Evolutionary conservation across 2,888 invertebrate genomes (phyloP).

Genomic region (Scotopteryx bipunctaria): DNA sequence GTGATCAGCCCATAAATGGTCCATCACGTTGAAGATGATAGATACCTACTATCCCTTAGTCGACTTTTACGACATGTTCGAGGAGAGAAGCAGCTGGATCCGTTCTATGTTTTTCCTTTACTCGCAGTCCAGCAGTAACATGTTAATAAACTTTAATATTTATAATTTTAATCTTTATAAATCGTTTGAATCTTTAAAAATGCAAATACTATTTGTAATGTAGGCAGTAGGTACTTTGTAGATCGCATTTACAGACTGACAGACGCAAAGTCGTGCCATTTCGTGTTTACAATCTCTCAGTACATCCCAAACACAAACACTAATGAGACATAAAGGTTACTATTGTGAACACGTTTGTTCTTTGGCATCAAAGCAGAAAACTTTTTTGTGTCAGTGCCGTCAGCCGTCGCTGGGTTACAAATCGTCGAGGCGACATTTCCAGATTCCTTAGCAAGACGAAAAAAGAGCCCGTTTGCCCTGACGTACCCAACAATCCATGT

Average conservation of each 20-base stretch:
- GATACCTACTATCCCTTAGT: too few relatives aligned
- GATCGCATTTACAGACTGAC: not conserved
- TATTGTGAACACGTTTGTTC: slow-evolving; percentile 21
- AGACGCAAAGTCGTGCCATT: not conserved
- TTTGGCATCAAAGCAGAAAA: slow-evolving; percentile 25
- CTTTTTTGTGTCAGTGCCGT: slow-evolving; percentile 27
- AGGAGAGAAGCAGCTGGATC: too few relatives aligned
- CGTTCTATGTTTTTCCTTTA: too few relatives aligned
- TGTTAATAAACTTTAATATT: too few relatives aligned
- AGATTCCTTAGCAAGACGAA: slow-evolving; percentile 30
- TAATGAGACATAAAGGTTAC: slow-evolving; percentile 9
- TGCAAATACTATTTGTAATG: too few relatives aligned
- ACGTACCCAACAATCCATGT: slow-evolving; percentile 31
- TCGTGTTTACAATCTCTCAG: not conserved
- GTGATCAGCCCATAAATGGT: too few relatives aligned
- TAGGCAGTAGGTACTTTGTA: not conserved
- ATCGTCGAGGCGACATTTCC: slow-evolving; percentile 34
- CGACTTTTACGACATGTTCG: too few relatives aligned
- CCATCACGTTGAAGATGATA: too few relatives aligned
- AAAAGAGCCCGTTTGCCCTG: slow-evolving; percentile 23
- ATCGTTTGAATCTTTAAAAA: too few relatives aligned
- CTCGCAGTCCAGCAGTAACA: too few relatives aligned
- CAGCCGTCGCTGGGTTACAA: slow-evolving; percentile 30
- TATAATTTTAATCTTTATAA: too few relatives aligned
- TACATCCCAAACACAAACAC: not conserved